A percentile compares a stretch with the other conserved stretches of the same genome.
Evolutionary conservation across 2,888 invertebrate species (phyloP).

Genomic region (Sinodicranocentrus sp.): DNA sequence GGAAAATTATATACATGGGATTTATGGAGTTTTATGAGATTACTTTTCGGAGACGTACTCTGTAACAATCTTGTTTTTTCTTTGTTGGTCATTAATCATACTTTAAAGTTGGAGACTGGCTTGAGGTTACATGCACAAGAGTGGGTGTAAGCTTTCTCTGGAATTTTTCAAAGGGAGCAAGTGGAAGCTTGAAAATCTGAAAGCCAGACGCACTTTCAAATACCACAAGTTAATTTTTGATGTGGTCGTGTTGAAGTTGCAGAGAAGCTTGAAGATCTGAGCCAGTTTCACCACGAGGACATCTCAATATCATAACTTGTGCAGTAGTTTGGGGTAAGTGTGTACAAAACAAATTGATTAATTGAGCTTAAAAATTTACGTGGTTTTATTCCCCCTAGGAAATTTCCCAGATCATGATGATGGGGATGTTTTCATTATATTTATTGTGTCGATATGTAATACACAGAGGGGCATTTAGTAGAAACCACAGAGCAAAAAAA

Average conservation of each 20-base stretch:
- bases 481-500: no score
- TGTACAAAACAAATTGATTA: not conserved
- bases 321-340: not conserved
- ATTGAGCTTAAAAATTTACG: not conserved
- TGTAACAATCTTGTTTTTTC: constrained; percentile 22
- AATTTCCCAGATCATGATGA: no score
- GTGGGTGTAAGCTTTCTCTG: not conserved
- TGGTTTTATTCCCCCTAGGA: not conserved
- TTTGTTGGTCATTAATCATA: constrained; percentile 37
- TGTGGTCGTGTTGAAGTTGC: not conserved
- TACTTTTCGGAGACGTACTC: not conserved
- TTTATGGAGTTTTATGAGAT: constrained; percentile 11
- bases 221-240: not conserved
- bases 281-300: no score
- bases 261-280: no score
- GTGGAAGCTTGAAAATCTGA: not conserved
- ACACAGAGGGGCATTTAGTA: no score
- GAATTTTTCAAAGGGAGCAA: not conserved
- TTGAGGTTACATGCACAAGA: not conserved
- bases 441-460: no score
- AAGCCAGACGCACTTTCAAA: not conserved
- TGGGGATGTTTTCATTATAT: no score
- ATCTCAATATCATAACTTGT: no score
- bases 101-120: constrained; percentile 26
- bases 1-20: not conserved